Base-by-base conservation (phyloP, 2,888 invertebrate genomes). In the Aphidoletes aphidimyza region DNA sequence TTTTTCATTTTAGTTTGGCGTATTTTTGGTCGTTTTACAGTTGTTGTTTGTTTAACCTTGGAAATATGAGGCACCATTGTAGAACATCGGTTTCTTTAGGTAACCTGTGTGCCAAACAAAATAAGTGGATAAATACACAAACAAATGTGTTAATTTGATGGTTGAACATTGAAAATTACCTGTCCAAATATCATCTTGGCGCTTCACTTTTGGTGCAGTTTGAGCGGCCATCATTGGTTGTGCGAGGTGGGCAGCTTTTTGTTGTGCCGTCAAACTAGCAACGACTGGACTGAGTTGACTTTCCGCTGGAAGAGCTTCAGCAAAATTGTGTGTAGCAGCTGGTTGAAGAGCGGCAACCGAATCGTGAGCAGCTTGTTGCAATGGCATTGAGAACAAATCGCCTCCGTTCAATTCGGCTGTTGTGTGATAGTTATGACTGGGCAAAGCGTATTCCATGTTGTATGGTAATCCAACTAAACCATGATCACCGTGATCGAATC, bases 401-500 rank as follows among this genome's bases (percentile, higher is more conserved):
- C 87, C 88, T 8, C 81, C 81, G 14, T 69, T 69, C 34, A 84
- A 81, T 36, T 84, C 84, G n/a, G 39, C 42, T 0, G 88, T 87
- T 0, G 87, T 88, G 78, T 85, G 85, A 49, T 39, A 47, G 5
- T 84, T 84, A n/a, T 88, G 88, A 47, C 87, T 86, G 36, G 88
- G 87, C 30, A 85, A 85, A 0, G 88, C 88, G 85, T 89, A 90
- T 85, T 90, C 90, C 89, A 90, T 89, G 85, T 88, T 89, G 45
- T 90, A 90, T 39, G 90, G 90, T 89, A 90, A 89, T 88, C 90
- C 88, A 83, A 89, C 89, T 30, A 69, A 30, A 30, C 69, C 69
- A 0, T 89, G 89, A 22, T 86, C 86, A 42, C 85, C 84, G 45
- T 85, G 85, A 84, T 90, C 90, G 17, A 89, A 89, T 84, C 87